Evolutionary conservation across 1,140 invertebrate genomes (phyloP), one percentile per base, ranked within the genome.

Genomic region (Drosophila quadrilineata): DNA sequence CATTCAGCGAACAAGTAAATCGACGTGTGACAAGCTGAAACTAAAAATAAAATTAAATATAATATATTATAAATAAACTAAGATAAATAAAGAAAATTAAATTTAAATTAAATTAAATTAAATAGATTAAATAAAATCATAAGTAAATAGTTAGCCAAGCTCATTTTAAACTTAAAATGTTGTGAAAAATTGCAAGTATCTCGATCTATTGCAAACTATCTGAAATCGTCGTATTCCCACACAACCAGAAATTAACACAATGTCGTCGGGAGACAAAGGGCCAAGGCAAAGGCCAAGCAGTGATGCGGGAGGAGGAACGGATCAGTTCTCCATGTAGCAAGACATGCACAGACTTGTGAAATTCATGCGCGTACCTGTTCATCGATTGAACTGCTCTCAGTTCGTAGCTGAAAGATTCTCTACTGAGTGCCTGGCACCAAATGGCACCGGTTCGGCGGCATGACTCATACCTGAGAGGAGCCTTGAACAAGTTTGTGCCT

Each of bases 281-380:
- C 52, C 52, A 63, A 16, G 19, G 24, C 31, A 56, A 38, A 46
- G 33, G 41, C 48, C 21, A n/a, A 26, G 45, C n/a, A 40, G 50
- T n/a, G 35, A 33, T 26, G 8, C 17, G 36, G 29, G 41, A 45
- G 29, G 14, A 29, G 24, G 4, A 6, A 17, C 16, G 8, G n/a
- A 19, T 10, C 22, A 10, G 4, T 19, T 19, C 35, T 52, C 50
- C 24, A 3, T 17, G 33, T 22, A 35, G 60, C 59, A 48, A 76
- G 41, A 52, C 45, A 66, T 57, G 69, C 69, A 50, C 73, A 66
- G 60, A 63, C 69, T 84, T 71, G 77, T 84, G 77, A 84, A 84
- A 84, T 73, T 59, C 56, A 50, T 52, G 41, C 17, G 6, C n/a
- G 46, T 58, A 59, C 49, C 56, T 62, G 57, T 31, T 54, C 22